Base-by-base conservation (phyloP, 2,888 invertebrate genomes). In the Lacanobia wlatinum region DNA sequence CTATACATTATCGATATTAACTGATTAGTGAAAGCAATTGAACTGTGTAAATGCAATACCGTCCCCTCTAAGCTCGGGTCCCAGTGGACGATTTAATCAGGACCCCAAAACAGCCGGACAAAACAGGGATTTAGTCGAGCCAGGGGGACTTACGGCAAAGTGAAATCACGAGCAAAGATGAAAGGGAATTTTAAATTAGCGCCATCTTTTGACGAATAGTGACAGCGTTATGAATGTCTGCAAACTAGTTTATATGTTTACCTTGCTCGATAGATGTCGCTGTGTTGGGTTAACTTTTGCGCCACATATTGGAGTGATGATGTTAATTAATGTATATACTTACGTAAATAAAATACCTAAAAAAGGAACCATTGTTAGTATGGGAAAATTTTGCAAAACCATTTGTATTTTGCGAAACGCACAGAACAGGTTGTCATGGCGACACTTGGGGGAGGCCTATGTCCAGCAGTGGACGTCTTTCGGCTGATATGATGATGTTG, bases 1-100 rank as follows among this genome's bases (percentile, higher is more conserved):
- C 74, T 73, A 63, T 69, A 75, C 73, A 82, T 86, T 78, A 76
- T 72, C 76, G 78, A 78, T 84, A 84, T 81, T 76, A 81, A 83
- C 72, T 81, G 78, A 84, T 86, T 80, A 82, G 83, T 84, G 78
- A 82, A 82, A 86, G 70, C 85, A 86, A 87, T 85, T 85, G 87
- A 79, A 78, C 81, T 83, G 87, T 83, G 87, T 87, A 85, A 87
- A 83, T 71, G 78, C 77, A 81, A 85, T 86, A 75, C 72, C 75
- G 65, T 70, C 80, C 85, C 80, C 74, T 80, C 50, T 70, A 71
- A 82, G 71, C 74, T 53, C 10, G 62, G 76, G 71, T 74, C 76
- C 73, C 83, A 61, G 72, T 43, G 83, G 78, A 78, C 78, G 76
- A 85, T 85, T 86, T 87, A 86, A 86, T 87, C 86, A 80, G 82